Conservation (phyloP, 2,797 vertebrate species). For the Gobionotothen gibberifrons region DNA sequence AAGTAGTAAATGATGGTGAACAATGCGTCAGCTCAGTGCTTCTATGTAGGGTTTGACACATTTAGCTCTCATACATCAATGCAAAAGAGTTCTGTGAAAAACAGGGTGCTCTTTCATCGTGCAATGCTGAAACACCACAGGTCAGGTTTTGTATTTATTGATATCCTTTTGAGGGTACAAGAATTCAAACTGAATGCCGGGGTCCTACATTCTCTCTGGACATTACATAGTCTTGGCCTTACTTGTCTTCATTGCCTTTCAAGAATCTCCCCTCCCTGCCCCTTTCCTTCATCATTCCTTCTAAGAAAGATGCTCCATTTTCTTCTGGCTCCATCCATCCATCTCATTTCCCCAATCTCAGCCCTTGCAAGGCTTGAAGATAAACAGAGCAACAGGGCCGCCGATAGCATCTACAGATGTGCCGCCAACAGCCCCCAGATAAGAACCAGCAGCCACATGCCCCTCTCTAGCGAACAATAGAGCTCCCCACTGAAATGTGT, state of each 20-base stretch:
- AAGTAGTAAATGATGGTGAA: constrained; percentile 18
- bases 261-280: constrained; percentile 7
- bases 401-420: constrained; percentile 78
- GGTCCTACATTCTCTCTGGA: constrained; percentile 5
- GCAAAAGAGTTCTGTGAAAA: constrained; percentile 5
- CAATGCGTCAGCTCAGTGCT: constrained; percentile 18
- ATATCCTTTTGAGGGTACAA: neutral
- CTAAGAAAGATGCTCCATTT: constrained; percentile 50
- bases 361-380: constrained; percentile 55
- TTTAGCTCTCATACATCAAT: constrained; percentile 31
- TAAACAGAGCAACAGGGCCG: constrained; percentile 64
- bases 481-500: constrained; percentile 61
- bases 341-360: constrained; percentile 62
- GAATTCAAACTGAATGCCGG: neutral
- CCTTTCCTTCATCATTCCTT: constrained; percentile 44
- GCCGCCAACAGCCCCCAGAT: constrained; percentile 67
- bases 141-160: neutral
- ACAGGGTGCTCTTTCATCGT: neutral
- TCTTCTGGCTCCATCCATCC: constrained; percentile 53
- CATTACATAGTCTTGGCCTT: constrained; percentile 6
- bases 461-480: constrained; percentile 66
- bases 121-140: neutral
- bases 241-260: constrained; percentile 9
- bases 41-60: constrained; percentile 13
- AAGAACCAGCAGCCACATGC: constrained; percentile 67